Conservation (phyloP, 2,797 vertebrate species). For the Eidolon dupreanum region DNA sequence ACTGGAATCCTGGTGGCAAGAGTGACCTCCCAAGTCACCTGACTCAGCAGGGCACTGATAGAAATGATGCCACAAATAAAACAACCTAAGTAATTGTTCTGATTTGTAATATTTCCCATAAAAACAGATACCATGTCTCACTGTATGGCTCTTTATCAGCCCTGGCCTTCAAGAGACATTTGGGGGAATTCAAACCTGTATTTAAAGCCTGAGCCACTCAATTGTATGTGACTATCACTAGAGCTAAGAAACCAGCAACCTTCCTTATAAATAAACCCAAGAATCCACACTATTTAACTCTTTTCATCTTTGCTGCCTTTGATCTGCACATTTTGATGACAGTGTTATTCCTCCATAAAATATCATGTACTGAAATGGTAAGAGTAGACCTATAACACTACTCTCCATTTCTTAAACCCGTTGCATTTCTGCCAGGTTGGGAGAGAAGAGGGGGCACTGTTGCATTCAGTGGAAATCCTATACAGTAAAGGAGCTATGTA, state of each 20-base stretch:
- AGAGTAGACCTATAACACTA: not conserved
- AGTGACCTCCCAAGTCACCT: not conserved
- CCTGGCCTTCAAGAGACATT: not conserved
- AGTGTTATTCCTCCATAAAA: not conserved
- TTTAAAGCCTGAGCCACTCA: not conserved
- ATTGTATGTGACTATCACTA: not conserved
- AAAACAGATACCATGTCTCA: not conserved
- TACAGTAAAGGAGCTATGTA: not conserved
- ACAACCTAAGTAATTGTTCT: not conserved
- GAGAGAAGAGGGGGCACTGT: not conserved
- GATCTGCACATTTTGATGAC: not conserved
- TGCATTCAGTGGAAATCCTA: not conserved
- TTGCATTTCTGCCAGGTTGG: not conserved
- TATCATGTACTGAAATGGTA: not conserved
- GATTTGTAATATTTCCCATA: not conserved
- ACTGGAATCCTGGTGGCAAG: not conserved
- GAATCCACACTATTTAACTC: rapidly evolving
- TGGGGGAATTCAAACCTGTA: not conserved
- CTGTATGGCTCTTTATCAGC: not conserved
- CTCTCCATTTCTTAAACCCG: not conserved
- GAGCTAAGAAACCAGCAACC: not conserved
- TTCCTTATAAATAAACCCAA: not conserved
- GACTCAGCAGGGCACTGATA: not conserved
- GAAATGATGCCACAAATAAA: not conserved
- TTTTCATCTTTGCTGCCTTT: not conserved